phyloP scores from a whole-genome alignment of 92 coral and sea anemone species.

The Umimayanthus kanabou region DNA sequence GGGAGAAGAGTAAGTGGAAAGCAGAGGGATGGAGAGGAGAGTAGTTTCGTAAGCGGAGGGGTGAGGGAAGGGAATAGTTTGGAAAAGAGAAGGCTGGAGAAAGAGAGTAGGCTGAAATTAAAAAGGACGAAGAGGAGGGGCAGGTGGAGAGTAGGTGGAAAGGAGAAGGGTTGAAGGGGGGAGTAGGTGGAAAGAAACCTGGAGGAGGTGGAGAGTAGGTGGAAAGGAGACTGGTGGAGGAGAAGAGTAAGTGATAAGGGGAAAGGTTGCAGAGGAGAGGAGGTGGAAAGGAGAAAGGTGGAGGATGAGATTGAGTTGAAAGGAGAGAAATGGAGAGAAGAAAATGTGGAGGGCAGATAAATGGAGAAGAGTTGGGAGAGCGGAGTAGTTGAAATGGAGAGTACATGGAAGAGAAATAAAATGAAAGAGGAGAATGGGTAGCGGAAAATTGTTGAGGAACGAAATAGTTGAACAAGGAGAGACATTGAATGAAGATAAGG shows the following conservation, averaged over 20 bases:
- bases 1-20: background rate
- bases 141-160: background rate
- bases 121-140: background rate
- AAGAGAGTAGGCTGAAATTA: background rate
- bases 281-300: background rate
- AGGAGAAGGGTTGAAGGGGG: background rate
- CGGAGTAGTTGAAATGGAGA: background rate
- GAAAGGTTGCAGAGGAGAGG: background rate
- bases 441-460: background rate
- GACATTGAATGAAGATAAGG: background rate
- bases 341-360: background rate
- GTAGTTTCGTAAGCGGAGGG: no score
- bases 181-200: background rate
- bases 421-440: background rate
- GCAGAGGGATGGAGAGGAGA: background rate
- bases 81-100: background rate
- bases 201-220: no score
- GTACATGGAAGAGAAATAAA: no score
- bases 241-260: background rate
- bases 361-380: background rate
- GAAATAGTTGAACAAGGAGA: background rate
- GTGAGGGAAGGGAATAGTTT: no score
- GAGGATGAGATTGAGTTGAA: background rate
- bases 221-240: no score
- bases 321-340: background rate